Evolutionary conservation across 2,888 invertebrate genomes (phyloP).

Genomic region (Drosophila suboccidentalis): DNA sequence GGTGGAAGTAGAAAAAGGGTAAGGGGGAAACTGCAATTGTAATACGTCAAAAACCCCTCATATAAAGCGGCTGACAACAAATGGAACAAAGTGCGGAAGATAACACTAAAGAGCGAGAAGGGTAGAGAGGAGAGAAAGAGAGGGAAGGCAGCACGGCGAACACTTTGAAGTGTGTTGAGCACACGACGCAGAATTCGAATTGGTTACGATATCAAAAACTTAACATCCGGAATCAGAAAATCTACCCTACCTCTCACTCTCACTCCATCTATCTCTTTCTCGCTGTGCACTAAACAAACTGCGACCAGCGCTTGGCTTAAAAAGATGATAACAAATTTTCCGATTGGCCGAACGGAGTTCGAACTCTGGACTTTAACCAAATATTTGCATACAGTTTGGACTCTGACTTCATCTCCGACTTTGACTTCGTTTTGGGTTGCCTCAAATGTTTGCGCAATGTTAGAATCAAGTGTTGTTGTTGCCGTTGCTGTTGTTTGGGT

Average conservation of each 20-base stretch:
- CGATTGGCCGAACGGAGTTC: conserved; percentile 26
- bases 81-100: conserved; percentile 48
- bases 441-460: conserved; percentile 46
- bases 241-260: not conserved
- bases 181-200: conserved; percentile 20
- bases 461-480: conserved; percentile 42
- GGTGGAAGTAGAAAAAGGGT: conserved; percentile 2
- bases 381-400: conserved; percentile 69
- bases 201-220: conserved; percentile 14
- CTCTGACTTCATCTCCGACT: conserved; percentile 24
- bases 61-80: conserved; percentile 41
- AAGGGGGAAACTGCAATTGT: conserved; percentile 18
- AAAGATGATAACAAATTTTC: conserved; percentile 25
- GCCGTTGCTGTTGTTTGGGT: conserved; percentile 37
- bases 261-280: not conserved
- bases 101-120: conserved; percentile 24
- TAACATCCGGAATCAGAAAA: conserved; percentile 20
- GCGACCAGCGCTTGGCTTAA: not conserved
- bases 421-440: conserved; percentile 27
- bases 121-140: not conserved
- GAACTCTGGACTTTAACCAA: conserved; percentile 45
- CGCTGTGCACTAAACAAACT: conserved; percentile 16
- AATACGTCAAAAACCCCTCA: conserved; percentile 33
- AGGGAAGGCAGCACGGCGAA: conserved; percentile 16
- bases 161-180: conserved; percentile 46